phyloP scores from a whole-genome alignment of 2,888 invertebrate genomes.

The Cabera pusaria region DNA sequence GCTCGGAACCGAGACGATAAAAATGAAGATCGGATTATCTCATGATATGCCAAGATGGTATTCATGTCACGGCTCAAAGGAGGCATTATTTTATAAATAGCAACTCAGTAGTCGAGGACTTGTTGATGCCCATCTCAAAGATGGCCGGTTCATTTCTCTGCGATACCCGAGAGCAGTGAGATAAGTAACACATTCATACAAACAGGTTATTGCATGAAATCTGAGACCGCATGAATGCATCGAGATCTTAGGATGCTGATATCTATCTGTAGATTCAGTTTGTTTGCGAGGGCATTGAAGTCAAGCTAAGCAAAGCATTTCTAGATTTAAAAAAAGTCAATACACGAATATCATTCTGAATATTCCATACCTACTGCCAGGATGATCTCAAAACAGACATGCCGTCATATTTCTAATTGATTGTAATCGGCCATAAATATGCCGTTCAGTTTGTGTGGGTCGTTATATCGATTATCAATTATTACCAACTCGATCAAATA shows the following conservation, averaged over 20 bases:
- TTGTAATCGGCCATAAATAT: slow-evolving; percentile 20
- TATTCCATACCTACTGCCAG: too few relatives aligned
- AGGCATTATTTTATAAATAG: slow-evolving; percentile 5
- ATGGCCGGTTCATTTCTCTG: slow-evolving; percentile 18
- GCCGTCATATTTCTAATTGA: slow-evolving; percentile 19
- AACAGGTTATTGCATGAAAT: slow-evolving; percentile 24
- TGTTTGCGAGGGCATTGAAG: not conserved
- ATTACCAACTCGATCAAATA: slow-evolving; percentile 19
- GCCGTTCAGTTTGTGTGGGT: slow-evolving; percentile 17
- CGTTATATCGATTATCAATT: slow-evolving; percentile 22
- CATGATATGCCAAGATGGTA: slow-evolving; percentile 15
- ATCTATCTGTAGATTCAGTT: not conserved
- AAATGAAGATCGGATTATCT: slow-evolving; percentile 1
- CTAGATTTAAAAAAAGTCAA: too few relatives aligned
- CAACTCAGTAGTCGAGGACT: not conserved
- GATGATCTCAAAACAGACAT: slow-evolving; percentile 19
- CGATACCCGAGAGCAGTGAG: slow-evolving; percentile 11
- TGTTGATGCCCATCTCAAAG: slow-evolving; percentile 24
- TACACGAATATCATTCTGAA: too few relatives aligned
- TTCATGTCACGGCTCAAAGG: slow-evolving; percentile 5
- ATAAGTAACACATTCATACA: slow-evolving; percentile 14
- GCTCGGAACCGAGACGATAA: not conserved
- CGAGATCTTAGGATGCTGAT: not conserved
- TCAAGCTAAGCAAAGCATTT: not conserved
- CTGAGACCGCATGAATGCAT: slow-evolving; percentile 8